Evolutionary conservation across 2,888 invertebrate species (phyloP).

Genomic region (Lamproptera curius): DNA sequence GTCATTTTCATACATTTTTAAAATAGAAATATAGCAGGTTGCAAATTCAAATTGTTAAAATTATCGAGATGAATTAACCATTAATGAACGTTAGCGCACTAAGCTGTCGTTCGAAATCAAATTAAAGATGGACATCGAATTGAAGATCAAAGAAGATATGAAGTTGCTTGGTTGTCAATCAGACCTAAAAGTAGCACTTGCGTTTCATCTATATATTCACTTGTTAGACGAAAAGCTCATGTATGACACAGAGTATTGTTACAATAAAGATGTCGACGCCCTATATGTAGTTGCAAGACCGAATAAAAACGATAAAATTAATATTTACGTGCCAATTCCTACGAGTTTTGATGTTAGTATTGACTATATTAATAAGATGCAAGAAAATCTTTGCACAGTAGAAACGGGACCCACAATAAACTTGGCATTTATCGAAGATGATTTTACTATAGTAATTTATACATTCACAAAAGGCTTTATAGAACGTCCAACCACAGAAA

Average conservation of each 20-base stretch:
- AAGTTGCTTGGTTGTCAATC: conserved; percentile 61
- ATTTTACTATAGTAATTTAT: conserved; percentile 65
- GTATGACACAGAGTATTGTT: conserved; percentile 71
- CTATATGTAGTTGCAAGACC: conserved; percentile 64
- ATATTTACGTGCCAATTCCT: conserved; percentile 65
- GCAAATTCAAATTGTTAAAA: too few relatives aligned
- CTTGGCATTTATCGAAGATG: conserved; percentile 64
- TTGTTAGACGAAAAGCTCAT: conserved; percentile 67
- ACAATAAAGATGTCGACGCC: conserved; percentile 61
- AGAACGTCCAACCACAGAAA: conserved; percentile 44
- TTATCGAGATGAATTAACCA: too few relatives aligned
- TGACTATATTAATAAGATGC: conserved; percentile 53
- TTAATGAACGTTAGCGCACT: too few relatives aligned
- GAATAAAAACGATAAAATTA: conserved; percentile 53
- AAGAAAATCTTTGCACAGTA: conserved; percentile 65
- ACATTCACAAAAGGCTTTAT: conserved; percentile 61
- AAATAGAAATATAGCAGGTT: too few relatives aligned
- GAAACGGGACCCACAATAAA: conserved; percentile 62
- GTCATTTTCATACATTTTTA: too few relatives aligned
- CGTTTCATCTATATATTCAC: conserved; percentile 62
- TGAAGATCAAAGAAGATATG: conserved; percentile 66
- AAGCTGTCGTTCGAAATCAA: too few relatives aligned
- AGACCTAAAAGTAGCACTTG: conserved; percentile 55
- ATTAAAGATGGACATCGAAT: conserved; percentile 67
- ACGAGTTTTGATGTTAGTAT: conserved; percentile 51